phyloP scores from a whole-genome alignment of 2,113 vertebrate genomes.

The Microtus oregoni region DNA sequence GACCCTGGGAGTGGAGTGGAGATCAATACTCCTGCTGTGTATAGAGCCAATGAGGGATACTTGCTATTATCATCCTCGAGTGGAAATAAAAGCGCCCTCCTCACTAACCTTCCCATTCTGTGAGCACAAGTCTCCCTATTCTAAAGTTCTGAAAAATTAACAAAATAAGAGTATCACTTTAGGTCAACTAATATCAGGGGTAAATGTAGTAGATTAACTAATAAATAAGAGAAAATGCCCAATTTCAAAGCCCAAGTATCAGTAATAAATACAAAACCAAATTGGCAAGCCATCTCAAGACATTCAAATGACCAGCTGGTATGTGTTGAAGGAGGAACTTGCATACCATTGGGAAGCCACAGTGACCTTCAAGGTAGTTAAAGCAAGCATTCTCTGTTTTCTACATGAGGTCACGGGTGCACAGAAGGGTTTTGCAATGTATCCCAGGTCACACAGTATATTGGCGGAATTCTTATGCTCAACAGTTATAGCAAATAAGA shows the following conservation, averaged over 20 bases:
- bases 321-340: neutral
- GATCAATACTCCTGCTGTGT: neutral
- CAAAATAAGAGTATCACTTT: neutral
- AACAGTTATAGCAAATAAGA: neutral
- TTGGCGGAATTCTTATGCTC: neutral
- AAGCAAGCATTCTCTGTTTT: neutral
- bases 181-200: neutral
- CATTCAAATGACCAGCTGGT: neutral
- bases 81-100: neutral
- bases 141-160: neutral
- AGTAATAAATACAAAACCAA: neutral
- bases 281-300: neutral
- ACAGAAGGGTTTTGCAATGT: neutral
- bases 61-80: neutral
- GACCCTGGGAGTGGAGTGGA: neutral
- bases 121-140: neutral
- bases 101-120: fast-evolving
- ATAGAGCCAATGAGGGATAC: neutral
- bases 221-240: neutral
- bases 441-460: neutral
- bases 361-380: neutral
- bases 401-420: neutral
- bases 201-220: neutral
- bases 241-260: conserved; percentile 1
- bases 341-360: neutral